Base-by-base conservation (phyloP, 2,113 vertebrate species). In the Hirundichthys speculiger region DNA sequence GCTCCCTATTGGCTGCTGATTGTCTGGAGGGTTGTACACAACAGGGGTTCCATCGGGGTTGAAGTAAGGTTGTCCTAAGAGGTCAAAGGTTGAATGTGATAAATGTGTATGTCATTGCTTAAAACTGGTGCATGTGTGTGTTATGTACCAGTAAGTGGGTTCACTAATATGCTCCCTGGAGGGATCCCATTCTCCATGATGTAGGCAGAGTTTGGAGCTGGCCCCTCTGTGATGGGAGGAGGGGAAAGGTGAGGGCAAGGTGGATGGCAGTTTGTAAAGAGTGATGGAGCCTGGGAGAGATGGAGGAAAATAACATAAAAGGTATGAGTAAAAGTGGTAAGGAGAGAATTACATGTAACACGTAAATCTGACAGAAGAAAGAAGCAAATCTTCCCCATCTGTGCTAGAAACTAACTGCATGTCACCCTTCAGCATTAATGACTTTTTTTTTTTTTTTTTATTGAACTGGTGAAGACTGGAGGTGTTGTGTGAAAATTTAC, bases 41-140 rank as follows among this genome's bases (percentile, higher is more conserved):
- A 94, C 96, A 3, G 96, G 96, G 0, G 91, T 95, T 21, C 97
- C 97, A 22, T 99, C 97, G 1, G 97, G 96, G 83, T 99, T 98
- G 73, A 98, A 92, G 83, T 97, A 98, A 0, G 96, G 96, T 78
- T 98, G 96, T 59, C 97, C 97, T 99, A 77, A 72, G 91, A 92
- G 62, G 67, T 24, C 39, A 53, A 55, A 72, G 24, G 39, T 41
- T 13, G 40, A 59, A 21, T 25, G 13, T 54, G 40, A 77, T 45
- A 19, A 62, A 64, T 40, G 53, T 60, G 45, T 18, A n/a, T 40
- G 13, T 53, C 27, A 19, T 42, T 6, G 46, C 24, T 30, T 27
- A 49, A 64, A 34, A 53, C 5, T 55, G 24, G n/a, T 47, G 14
- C 58, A n/a, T 41, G 41, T 54, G 45, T 53, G 58, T 54, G 27